A percentile compares a stretch with the other conserved stretches of the same genome.
Evolutionary conservation across 2,113 vertebrate species (phyloP).

Genomic region (Sigmodon hispidus): DNA sequence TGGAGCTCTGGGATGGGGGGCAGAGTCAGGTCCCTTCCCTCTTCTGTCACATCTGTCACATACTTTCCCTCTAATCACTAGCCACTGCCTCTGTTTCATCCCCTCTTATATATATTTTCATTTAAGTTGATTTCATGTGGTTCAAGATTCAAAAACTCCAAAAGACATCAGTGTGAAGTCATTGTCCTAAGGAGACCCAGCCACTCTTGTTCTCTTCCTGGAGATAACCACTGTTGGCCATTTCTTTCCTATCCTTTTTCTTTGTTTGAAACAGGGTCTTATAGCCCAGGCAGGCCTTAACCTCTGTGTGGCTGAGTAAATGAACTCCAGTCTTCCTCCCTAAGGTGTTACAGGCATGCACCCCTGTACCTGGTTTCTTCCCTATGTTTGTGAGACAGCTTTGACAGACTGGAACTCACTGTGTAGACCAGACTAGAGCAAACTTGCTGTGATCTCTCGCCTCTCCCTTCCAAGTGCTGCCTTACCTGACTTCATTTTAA

Average conservation of each 20-base stretch:
- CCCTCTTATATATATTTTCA: background rate
- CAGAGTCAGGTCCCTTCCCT: no score
- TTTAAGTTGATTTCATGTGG: slow-evolving; percentile 39
- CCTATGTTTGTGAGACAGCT: background rate
- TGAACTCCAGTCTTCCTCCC: background rate
- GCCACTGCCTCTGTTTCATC: slow-evolving; percentile 32
- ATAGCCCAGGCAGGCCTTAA: background rate
- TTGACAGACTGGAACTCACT: background rate
- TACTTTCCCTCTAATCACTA: slow-evolving; percentile 42
- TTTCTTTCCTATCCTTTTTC: background rate
- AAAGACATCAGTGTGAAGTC: slow-evolving; percentile 27
- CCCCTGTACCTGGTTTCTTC: background rate
- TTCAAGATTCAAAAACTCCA: slow-evolving; percentile 31
- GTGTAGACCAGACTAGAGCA: background rate
- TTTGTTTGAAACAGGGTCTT: background rate
- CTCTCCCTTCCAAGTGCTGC: background rate
- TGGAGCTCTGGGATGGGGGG: slow-evolving; percentile 46
- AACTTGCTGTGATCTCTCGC: background rate
- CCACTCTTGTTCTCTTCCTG: slow-evolving; percentile 6
- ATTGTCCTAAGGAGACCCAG: background rate
- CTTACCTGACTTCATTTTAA: background rate
- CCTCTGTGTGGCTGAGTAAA: background rate
- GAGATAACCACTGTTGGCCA: background rate
- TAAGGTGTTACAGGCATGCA: background rate
- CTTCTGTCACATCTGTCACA: background rate